These are phyloP conservation scores for Saccopteryx leptura DNA, from an alignment of 2,113 vertebrate genomes.

Conservation along the genomic window DNA sequence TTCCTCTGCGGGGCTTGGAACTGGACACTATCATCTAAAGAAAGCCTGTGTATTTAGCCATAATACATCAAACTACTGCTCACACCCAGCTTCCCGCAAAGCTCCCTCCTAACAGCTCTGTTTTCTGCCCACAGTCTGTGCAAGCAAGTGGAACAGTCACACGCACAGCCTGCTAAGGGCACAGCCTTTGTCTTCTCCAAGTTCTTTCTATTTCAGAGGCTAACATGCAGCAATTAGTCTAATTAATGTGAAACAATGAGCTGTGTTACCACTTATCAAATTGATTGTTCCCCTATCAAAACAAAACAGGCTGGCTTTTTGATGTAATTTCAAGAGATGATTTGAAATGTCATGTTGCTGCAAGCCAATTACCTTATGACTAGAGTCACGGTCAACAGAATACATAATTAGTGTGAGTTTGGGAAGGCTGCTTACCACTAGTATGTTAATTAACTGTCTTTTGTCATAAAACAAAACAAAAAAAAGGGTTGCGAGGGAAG, in stretches of 20 bases:
- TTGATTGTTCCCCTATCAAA: constrained; percentile 97
- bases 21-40: constrained; percentile 82
- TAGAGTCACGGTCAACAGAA: constrained; percentile 94
- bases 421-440: constrained; percentile 92
- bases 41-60: constrained; percentile 84
- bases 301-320: constrained; percentile 94
- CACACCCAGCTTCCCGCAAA: constrained; percentile 86
- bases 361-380: constrained; percentile 96
- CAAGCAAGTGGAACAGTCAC: constrained; percentile 88
- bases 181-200: constrained; percentile 91
- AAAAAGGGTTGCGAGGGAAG: constrained; percentile 89
- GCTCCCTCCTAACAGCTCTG: constrained; percentile 87
- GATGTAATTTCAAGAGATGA: constrained; percentile 97
- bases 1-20: constrained; percentile 62
- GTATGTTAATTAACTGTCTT: constrained; percentile 95
- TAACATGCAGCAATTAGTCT: constrained; percentile 95
- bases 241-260: constrained; percentile 98
- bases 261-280: constrained; percentile 97
- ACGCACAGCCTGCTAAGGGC: constrained; percentile 90
- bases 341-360: constrained; percentile 97
- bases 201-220: constrained; percentile 93
- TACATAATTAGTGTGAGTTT: constrained; percentile 94
- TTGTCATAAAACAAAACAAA: constrained; percentile 91
- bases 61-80: constrained; percentile 84
- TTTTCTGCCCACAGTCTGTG: constrained; percentile 86